Base-by-base conservation (phyloP, 2,113 vertebrate species). In the Sebastes fasciatus region DNA sequence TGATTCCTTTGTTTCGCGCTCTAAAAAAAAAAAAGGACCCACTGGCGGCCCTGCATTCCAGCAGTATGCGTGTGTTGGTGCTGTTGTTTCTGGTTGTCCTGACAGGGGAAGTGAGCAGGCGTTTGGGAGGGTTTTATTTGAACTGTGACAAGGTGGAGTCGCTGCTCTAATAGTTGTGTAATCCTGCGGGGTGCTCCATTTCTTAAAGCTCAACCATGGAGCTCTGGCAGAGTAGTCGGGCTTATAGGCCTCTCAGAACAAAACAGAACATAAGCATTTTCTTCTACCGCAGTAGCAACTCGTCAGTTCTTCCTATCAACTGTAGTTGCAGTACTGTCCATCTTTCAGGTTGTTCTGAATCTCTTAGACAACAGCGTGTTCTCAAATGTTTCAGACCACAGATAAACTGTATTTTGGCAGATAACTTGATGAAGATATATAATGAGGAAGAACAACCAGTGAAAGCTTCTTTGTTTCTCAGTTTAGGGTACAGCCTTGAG, bases 131-230 rank as follows among this genome's bases (percentile, higher is more conserved):
- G 58, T 60, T 89, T 86, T 87, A 71, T 34, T 88, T 74, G 72
- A 85, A 94, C 86, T 89, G 72, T 84, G 88, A 90, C 82, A 82
- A 89, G 91, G 91, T 93, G 91, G 90, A 94, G 92, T 90, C 83
- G n/a, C 74, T 86, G 73, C 82, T 88, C 60, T 89, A 79, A 62
- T 68, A 83, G 89, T 94, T 94, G 91, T 92, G 87, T 87, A 91
- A 93, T 91, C 74, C 63, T 87, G 68, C 40, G 0, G 71, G 26
- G 60, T 79, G 34, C 34, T 34, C 34, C 12, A 16, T 89, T 87
- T 79, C 83, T 86, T 43, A 34, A 82, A 34, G 34, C 34, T 34
- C 49, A 80, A 60, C 52, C 40, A 5, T 73, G n/a, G 60, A 80
- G 67, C 68, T 77, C 23, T 77, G 45, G 26, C 73, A 58, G 62